Base-by-base conservation (phyloP, 2,888 invertebrate genomes). In the Tetrapedia diversipes region DNA sequence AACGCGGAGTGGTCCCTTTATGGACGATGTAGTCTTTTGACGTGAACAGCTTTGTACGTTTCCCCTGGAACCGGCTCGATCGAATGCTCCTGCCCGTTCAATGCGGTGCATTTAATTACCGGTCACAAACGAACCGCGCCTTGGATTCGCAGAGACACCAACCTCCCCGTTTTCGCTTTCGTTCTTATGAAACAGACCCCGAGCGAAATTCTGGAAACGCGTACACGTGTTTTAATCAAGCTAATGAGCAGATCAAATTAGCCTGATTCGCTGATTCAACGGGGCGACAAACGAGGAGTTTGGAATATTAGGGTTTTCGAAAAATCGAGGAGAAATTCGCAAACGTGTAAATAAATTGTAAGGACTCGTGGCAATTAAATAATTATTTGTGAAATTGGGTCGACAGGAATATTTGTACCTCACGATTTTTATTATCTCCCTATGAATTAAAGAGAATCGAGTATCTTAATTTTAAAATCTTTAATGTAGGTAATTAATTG, bases 41-140 rank as follows among this genome's bases (percentile, higher is more conserved):
- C 47, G 14, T 19, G 45, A 57, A 37, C 37, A 32, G 43, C 56
- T 57, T 57, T 37, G 3, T 11, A 47, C 27, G 16, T 47, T 57
- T 47, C 3, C 11, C 10, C 10, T 24, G 22, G 11, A 57, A 49
- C n/a, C n/a, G 22, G 37, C 14, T 37, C 24, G 45, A 24, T 37
- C 27, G 27, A 37, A 34, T 11, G 37, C 16, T 39, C 7, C 10
- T n/a, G n/a, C n/a, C 19, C 29, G 22, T 59, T 67, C 37, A 29
- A 59, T 49, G 22, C 11, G 14, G 7, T 10, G 16, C 57, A 47
- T 59, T 67, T 67, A 39, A 67, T 59, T 49, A 59, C n/a, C 8
- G 19, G 22, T 3, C n/a, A 64, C 16, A 22, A 53, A 27, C 29
- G 27, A 51, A 51, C 39, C 39, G 45, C 8, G 24, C 19, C 27